phyloP scores from a whole-genome alignment of 2,797 vertebrate species.

The Darevskia nairensis region DNA sequence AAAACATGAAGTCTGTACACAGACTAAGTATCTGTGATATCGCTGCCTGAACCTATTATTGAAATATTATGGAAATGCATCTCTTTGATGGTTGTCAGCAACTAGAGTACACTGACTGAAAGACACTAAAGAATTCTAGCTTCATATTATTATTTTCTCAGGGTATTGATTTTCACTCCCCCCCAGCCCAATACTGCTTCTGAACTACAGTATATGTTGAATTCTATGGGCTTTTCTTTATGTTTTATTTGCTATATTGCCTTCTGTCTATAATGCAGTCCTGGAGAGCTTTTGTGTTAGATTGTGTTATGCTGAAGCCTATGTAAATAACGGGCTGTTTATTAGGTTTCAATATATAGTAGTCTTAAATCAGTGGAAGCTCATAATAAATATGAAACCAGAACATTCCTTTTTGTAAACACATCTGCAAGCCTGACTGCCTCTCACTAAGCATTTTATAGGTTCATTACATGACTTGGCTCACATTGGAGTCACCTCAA shows the following conservation, averaged over 20 bases:
- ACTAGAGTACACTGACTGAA: conserved; percentile 54
- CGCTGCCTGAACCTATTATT: conserved; percentile 68
- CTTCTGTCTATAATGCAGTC: conserved; percentile 51
- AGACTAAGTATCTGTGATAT: conserved; percentile 64
- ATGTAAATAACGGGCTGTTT: conserved; percentile 76
- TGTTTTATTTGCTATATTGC: conserved; percentile 72
- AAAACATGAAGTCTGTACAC: conserved; percentile 41
- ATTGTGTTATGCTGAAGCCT: conserved; percentile 56
- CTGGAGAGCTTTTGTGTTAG: conserved; percentile 56
- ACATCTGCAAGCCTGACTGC: conserved; percentile 76
- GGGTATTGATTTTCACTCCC: conserved; percentile 70
- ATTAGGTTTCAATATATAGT: conserved; percentile 74
- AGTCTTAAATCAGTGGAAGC: conserved; percentile 76
- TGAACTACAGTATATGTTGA: conserved; percentile 62
- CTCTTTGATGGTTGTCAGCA: conserved; percentile 75
- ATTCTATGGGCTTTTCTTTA: conserved; percentile 52
- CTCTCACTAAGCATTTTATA: conserved; percentile 80
- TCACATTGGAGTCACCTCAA: conserved; percentile 80
- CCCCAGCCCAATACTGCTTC: conserved; percentile 64
- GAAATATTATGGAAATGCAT: conserved; percentile 73
- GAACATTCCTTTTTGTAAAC: conserved; percentile 76
- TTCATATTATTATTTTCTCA: conserved; percentile 73
- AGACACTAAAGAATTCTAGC: conserved; percentile 66
- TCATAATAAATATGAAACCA: conserved; percentile 77
- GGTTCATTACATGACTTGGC: conserved; percentile 77